phyloP scores from a whole-genome alignment of 1,140 invertebrate genomes.

The Coelopa frigida region DNA sequence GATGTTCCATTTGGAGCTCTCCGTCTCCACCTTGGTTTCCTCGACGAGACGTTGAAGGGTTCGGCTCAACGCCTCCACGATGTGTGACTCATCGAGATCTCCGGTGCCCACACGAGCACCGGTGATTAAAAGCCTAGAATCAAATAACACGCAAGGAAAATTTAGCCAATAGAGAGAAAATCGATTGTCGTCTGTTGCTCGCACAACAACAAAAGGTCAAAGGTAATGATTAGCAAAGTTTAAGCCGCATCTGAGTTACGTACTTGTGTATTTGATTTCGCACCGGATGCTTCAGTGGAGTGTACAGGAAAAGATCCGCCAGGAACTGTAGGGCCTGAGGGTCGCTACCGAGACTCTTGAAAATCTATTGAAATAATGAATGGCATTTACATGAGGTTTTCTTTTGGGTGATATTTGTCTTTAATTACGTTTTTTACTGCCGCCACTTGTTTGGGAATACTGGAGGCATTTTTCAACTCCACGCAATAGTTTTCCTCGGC shows the following conservation, averaged over 20 bases:
- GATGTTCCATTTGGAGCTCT: slow-evolving; percentile 11
- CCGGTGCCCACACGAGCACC: slow-evolving; percentile 11
- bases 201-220: neutral
- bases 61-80: slow-evolving; percentile 8
- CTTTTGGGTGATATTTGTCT: too few relatives aligned
- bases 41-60: slow-evolving; percentile 6
- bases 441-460: slow-evolving; percentile 14
- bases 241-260: slow-evolving; percentile 1
- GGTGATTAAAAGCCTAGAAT: slow-evolving; percentile 13
- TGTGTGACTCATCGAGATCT: slow-evolving; percentile 9
- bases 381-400: neutral
- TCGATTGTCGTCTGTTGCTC: too few relatives aligned
- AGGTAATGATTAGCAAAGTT: neutral
- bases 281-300: slow-evolving; percentile 17
- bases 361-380: slow-evolving; percentile 9
- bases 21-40: slow-evolving; percentile 3
- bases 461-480: slow-evolving; percentile 8
- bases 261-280: slow-evolving; percentile 19
- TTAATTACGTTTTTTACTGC: slow-evolving; percentile 15
- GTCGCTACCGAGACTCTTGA: slow-evolving; percentile 7
- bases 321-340: slow-evolving; percentile 12
- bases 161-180: neutral
- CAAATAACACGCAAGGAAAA: slow-evolving; percentile 3
- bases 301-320: slow-evolving; percentile 13
- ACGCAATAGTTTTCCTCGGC: slow-evolving; percentile 12